Evolutionary conservation across 2,113 vertebrate species (phyloP).

Genomic region (Azemiops feae): DNA sequence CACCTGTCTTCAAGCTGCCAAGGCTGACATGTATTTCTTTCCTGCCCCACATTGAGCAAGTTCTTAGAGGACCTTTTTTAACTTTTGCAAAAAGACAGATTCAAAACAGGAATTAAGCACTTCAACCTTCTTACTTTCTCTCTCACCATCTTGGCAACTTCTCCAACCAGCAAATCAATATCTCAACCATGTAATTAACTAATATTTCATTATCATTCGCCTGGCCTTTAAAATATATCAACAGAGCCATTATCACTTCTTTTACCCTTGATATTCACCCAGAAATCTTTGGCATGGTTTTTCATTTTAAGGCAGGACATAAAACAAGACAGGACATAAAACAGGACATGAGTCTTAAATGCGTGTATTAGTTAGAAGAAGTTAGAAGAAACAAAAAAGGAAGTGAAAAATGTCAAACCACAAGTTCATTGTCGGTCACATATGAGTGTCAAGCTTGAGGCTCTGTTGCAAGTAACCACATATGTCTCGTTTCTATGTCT

Average conservation of each 20-base stretch:
- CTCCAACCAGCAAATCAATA: neutral
- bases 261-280: neutral
- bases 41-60: neutral
- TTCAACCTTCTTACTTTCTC: neutral
- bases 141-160: neutral
- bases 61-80: neutral
- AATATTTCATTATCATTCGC: neutral
- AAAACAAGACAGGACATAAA: too few species aligned
- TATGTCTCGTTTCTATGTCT: too few species aligned
- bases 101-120: neutral
- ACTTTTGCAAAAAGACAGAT: neutral
- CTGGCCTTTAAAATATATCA: neutral
- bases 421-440: too few species aligned
- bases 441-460: too few species aligned
- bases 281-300: neutral
- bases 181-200: neutral
- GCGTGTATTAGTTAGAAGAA: too few species aligned
- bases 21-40: neutral
- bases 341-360: too few species aligned
- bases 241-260: neutral
- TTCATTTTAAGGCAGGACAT: too few species aligned
- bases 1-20: neutral
- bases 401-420: too few species aligned
- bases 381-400: too few species aligned
- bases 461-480: too few species aligned